Evolutionary conservation across 2,113 vertebrate genomes (phyloP).

Genomic region (Oncorhynchus clarkii): DNA sequence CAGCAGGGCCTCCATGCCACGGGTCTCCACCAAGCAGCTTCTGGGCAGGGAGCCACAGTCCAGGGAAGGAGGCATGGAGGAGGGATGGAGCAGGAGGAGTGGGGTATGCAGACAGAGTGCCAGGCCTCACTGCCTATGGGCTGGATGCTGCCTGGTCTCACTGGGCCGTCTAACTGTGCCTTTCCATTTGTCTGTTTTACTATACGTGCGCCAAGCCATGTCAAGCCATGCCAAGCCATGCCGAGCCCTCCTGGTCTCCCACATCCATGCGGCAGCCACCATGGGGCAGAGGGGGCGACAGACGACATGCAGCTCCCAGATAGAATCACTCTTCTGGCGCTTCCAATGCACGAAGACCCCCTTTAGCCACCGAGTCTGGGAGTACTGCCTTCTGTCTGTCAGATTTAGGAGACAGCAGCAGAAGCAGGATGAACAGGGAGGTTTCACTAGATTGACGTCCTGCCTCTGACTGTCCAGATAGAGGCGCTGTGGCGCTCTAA

Average conservation of each 20-base stretch:
- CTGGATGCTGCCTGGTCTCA: constrained; percentile 12
- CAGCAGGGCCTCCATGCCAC: constrained; percentile 16
- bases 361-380: background rate
- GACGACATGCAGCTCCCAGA: background rate
- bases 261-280: background rate
- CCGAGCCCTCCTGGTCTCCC: background rate
- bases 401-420: no score
- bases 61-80: constrained; percentile 48
- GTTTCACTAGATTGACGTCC: background rate
- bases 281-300: background rate
- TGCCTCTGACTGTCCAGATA: background rate
- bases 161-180: background rate
- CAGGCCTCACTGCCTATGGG: constrained; percentile 36
- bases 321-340: background rate
- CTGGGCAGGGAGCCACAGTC: constrained; percentile 76
- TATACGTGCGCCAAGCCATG: constrained; percentile 5
- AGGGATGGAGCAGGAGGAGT: constrained; percentile 2
- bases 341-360: background rate
- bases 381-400: background rate
- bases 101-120: constrained; percentile 3
- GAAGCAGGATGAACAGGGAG: background rate
- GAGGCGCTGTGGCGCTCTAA: background rate
- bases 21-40: constrained; percentile 69
- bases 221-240: constrained; percentile 8
- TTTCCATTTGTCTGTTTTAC: constrained; percentile 17